phyloP scores from a whole-genome alignment of 2,113 vertebrate genomes.

The Dinomys branickii region DNA sequence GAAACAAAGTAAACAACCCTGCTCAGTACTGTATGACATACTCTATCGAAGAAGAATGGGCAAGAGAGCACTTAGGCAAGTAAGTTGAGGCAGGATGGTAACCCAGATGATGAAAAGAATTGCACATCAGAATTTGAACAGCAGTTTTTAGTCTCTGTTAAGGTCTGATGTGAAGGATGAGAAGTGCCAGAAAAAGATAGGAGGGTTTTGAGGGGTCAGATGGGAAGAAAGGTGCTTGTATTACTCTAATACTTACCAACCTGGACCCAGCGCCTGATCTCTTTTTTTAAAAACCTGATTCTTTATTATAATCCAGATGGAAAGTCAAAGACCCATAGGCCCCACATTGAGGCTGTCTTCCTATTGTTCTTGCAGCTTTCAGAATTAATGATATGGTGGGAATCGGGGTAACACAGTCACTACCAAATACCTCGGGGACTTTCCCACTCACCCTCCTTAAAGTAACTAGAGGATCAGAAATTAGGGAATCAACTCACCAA shows the following conservation, averaged over 20 bases:
- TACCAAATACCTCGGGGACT: background rate
- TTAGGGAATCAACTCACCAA: background rate
- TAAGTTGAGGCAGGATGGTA: background rate
- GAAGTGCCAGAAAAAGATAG: background rate
- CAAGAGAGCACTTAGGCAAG: conserved; percentile 12
- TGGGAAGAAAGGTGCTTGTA: background rate
- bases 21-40: conserved; percentile 1
- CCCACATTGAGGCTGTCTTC: background rate
- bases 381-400: background rate
- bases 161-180: background rate
- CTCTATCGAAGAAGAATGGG: conserved; percentile 5
- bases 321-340: background rate
- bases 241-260: background rate
- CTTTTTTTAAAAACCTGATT: background rate
- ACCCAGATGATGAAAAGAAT: background rate
- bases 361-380: background rate
- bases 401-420: background rate
- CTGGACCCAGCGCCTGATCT: background rate
- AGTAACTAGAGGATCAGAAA: background rate
- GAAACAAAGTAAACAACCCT: conserved; percentile 60
- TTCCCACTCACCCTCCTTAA: background rate
- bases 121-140: conserved; percentile 48
- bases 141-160: conserved; percentile 2
- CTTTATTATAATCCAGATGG: conserved; percentile 23
- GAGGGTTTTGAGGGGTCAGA: too few relatives aligned